Base-by-base conservation (phyloP, 2,797 vertebrate species). In the Phalloptychus januarius region DNA sequence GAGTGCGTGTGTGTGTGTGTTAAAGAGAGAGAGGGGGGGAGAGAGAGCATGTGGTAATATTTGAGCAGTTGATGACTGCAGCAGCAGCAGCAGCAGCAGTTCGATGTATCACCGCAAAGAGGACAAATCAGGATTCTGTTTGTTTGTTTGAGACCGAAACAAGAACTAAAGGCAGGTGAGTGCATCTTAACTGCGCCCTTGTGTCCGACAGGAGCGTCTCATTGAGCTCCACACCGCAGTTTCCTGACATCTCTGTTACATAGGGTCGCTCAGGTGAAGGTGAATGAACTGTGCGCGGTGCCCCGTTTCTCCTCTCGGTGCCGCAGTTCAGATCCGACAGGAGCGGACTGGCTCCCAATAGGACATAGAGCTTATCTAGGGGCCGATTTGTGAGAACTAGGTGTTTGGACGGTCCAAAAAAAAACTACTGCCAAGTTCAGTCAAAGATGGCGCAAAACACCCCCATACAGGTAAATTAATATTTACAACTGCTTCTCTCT, bases 291-390 rank as follows among this genome's bases (percentile, higher is more conserved):
- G 77, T 15, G 86, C 5, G 77, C 73, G 4, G 44, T 6, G 79
- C 67, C 77, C 67, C 78, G 81, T 71, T 56, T 31, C 7, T 28
- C 13, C 40, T 0, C 44, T 46, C 23, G 0, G 36, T 85, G 89
- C 86, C 87, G 90, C 89, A 92, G 90, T 81, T 82, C 82, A 25
- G 87, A 70, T 87, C 83, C 85, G 83, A 89, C 90, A 90, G 91
- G 90, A 91, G 90, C 87, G 70, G 63, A 40, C 8, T 8, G 31
- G 58, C 28, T 63, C 58, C 31, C 18, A 8, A 36, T 18, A 16
- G 18, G 56, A 65, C 23, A 33, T 11, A 38, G 61, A 33, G 18
- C 7, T 65, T 36, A 40, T 65, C 18, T 4, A 23, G 5, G 23
- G 5, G 12, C 38, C 13, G 11, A 42, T 67, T 67, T 40, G 12